phyloP scores from a whole-genome alignment of 2,888 invertebrate genomes.

The Anthophora plumipes region DNA sequence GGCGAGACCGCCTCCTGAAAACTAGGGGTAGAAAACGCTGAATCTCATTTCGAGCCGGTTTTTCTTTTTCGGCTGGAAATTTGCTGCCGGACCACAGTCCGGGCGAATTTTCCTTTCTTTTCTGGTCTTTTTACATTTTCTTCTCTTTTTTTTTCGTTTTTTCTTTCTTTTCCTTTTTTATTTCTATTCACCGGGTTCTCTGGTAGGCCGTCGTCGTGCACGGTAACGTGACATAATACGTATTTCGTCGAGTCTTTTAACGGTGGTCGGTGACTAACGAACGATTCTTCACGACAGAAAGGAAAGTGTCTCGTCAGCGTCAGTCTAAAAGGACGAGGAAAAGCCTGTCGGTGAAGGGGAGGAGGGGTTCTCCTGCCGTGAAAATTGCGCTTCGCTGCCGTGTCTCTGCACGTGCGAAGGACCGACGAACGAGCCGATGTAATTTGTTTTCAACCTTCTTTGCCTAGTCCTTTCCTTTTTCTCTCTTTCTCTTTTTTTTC shows the following conservation, averaged over 20 bases:
- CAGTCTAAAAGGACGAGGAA: slow-evolving; percentile 73
- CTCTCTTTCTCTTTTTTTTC: slow-evolving; percentile 15
- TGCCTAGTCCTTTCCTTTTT: slow-evolving; percentile 49
- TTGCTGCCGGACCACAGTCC: slow-evolving; percentile 41
- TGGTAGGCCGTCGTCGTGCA: slow-evolving; percentile 18
- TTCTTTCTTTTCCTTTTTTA: not conserved
- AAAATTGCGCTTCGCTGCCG: slow-evolving; percentile 73
- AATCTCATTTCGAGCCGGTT: slow-evolving; percentile 46
- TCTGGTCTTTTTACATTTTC: not conserved
- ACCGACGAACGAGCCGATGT: slow-evolving; percentile 67
- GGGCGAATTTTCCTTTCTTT: slow-evolving; percentile 24
- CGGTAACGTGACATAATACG: slow-evolving; percentile 58
- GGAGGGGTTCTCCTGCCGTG: slow-evolving; percentile 71
- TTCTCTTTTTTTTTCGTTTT: not conserved
- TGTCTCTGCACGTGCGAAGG: slow-evolving; percentile 56
- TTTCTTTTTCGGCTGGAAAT: slow-evolving; percentile 41
- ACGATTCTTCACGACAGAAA: slow-evolving; percentile 79
- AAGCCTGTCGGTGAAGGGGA: slow-evolving; percentile 73
- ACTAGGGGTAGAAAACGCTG: slow-evolving; percentile 51
- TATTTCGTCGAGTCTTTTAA: slow-evolving; percentile 66
- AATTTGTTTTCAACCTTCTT: slow-evolving; percentile 79
- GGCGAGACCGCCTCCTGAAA: slow-evolving; percentile 1
- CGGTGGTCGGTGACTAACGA: slow-evolving; percentile 74
- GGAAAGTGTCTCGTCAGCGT: slow-evolving; percentile 78
- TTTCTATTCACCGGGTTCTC: slow-evolving; percentile 19